Conservation (phyloP, 2,113 vertebrate genomes). For the Neogobius melanostomus region DNA sequence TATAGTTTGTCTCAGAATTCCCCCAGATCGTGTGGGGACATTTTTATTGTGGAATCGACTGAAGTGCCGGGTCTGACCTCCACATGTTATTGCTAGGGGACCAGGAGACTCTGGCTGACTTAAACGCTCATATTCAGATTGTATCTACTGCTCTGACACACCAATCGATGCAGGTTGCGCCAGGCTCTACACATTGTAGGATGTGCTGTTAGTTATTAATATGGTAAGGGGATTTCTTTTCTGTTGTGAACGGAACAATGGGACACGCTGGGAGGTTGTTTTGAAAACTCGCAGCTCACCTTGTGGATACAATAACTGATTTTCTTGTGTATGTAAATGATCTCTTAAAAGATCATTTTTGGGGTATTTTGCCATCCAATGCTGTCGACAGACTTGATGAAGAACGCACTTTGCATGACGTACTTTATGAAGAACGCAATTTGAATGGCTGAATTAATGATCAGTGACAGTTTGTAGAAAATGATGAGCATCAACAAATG, state of each 20-base stretch:
- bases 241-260: slow-evolving; percentile 32
- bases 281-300: background rate
- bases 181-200: slow-evolving; percentile 16
- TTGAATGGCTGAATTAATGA: too few relatives aligned
- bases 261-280: slow-evolving; percentile 12
- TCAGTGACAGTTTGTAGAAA: too few relatives aligned
- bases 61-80: slow-evolving; percentile 64
- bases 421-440: too few relatives aligned
- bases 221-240: slow-evolving; percentile 23
- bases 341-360: too few relatives aligned
- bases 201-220: slow-evolving; percentile 45
- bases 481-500: too few relatives aligned
- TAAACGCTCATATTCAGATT: slow-evolving; percentile 64
- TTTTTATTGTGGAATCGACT: slow-evolving; percentile 63
- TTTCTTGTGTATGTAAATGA: too few relatives aligned
- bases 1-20: slow-evolving; percentile 48
- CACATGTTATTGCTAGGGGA: slow-evolving; percentile 67
- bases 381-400: too few relatives aligned
- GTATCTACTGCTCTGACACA: slow-evolving; percentile 32
- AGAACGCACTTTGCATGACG: too few relatives aligned
- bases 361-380: background rate
- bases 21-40: slow-evolving; percentile 52
- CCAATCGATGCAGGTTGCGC: slow-evolving; percentile 25
- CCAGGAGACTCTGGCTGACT: slow-evolving; percentile 40
- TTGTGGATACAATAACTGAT: too few relatives aligned